Base-by-base conservation (phyloP, 2,888 invertebrate species). In the Ryuthela nishihirai region DNA sequence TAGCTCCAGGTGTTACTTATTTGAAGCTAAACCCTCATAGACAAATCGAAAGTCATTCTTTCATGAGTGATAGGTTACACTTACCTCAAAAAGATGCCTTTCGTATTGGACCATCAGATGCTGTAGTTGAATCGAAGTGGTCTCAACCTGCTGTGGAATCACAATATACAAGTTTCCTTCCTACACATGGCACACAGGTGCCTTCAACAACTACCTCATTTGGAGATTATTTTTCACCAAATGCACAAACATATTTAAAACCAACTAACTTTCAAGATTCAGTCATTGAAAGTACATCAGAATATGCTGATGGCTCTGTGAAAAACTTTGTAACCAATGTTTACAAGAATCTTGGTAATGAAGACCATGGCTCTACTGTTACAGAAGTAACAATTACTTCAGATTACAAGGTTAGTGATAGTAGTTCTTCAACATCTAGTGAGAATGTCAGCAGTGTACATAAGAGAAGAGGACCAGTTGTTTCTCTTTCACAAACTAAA, bases 61-160 rank as follows among this genome's bases (percentile, higher is more conserved):
- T n/a, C n/a, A n/a, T n/a, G n/a, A n/a, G n/a, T n/a, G n/a, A n/a
- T n/a, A n/a, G n/a, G n/a, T n/a, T n/a, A n/a, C n/a, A n/a, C n/a
- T n/a, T n/a, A n/a, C n/a, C n/a, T n/a, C n/a, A n/a, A n/a, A n/a
- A n/a, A n/a, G n/a, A n/a, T n/a, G n/a, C n/a, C n/a, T 50, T 50
- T 21, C 56, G 45, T 12, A 56, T 56, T 40, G 56, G 50, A 45
- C 50, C 56, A 17, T 56, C 56, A 21, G 56, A 56, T 46, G 56
- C 56, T 3, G 46, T 46, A 20, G 50, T 46, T 50, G 32, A 18
- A n/a, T 24, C 26, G 12, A 56, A 56, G 32, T 56, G 50, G 41
- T 56, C 56, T 7, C 56, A 56, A 23, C 56, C 56, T 23, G 54
- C 47, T 20, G 10, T 54, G 12, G 24, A 32, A 38, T 43, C 47